Conservation (phyloP, 1,140 invertebrate species). For the Phthorimaea operculella region DNA sequence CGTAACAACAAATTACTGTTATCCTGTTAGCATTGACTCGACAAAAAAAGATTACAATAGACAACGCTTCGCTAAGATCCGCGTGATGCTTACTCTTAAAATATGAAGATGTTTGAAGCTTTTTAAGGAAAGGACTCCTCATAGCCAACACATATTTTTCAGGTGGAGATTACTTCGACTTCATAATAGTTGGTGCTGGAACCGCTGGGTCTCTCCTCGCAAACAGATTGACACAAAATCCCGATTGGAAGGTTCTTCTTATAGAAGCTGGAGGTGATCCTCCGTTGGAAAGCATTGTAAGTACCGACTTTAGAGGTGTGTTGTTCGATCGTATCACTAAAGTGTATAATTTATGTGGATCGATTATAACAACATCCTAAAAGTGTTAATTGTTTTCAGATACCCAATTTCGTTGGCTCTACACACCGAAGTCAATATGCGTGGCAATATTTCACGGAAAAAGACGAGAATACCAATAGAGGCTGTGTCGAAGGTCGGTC, state of each 20-base stretch:
- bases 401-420: constrained; percentile 43
- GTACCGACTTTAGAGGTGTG: too few relatives aligned
- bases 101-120: too few relatives aligned
- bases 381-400: constrained; percentile 21
- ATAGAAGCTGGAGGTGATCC: constrained; percentile 88
- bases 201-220: constrained; percentile 82
- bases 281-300: constrained; percentile 45
- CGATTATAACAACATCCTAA: too few relatives aligned
- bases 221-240: constrained; percentile 79
- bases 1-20: too few relatives aligned
- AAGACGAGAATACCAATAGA: constrained; percentile 35
- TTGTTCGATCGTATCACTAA: too few relatives aligned
- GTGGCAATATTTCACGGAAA: constrained; percentile 52
- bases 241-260: constrained; percentile 83
- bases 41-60: too few relatives aligned
- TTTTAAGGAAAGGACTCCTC: too few relatives aligned
- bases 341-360: too few relatives aligned
- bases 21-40: too few relatives aligned
- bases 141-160: constrained; percentile 14
- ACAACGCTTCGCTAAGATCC: too few relatives aligned
- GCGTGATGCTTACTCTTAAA: too few relatives aligned
- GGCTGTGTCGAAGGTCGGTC: constrained; percentile 47
- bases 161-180: constrained; percentile 49
- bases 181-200: constrained; percentile 46
- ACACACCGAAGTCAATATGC: constrained; percentile 36